These are phyloP conservation scores for western clawed frog (Xenopus tropicalis) DNA, from an alignment of 2,113 vertebrate genomes.

Conservation along the genomic window DNA sequence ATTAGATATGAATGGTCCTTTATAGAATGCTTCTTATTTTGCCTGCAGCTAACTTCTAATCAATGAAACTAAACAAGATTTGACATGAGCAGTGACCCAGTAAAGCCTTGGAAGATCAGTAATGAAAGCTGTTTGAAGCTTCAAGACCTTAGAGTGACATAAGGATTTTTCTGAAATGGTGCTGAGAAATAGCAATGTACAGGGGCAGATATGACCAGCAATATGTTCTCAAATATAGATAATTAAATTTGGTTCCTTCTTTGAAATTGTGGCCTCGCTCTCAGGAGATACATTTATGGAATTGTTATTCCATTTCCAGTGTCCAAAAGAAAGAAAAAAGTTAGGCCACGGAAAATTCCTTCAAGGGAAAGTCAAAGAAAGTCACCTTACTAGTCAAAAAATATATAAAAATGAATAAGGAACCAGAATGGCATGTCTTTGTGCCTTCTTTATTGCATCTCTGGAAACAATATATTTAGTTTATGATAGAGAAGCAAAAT, in stretches of 20 bases:
- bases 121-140: conserved; percentile 43
- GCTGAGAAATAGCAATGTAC: conserved; percentile 25
- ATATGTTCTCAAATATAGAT: conserved; percentile 31
- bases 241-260: conserved; percentile 18
- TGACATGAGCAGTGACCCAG: conserved; percentile 40
- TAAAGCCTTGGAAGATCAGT: conserved; percentile 42
- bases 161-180: conserved; percentile 38
- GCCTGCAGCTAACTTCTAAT: conserved; percentile 34
- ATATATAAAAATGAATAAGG: too few species aligned
- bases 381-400: too few species aligned
- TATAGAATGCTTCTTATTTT: neutral
- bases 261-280: conserved; percentile 13
- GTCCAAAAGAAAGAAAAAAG: neutral
- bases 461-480: too few species aligned
- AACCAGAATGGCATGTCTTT: too few species aligned
- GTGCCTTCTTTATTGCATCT: too few species aligned
- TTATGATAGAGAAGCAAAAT: too few species aligned
- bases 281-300: conserved; percentile 13
- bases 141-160: conserved; percentile 36
- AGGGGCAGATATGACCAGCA: conserved; percentile 11
- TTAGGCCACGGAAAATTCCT: too few species aligned
- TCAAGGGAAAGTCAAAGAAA: too few species aligned
- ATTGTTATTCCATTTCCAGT: neutral
- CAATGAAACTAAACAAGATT: conserved; percentile 44
- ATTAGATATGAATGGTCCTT: neutral